A percentile compares a stretch with the other conserved stretches of the same genome.
These are phyloP conservation scores for Bradypus variegatus DNA, from an alignment of 2,797 vertebrate genomes.

Conservation along the genomic window DNA sequence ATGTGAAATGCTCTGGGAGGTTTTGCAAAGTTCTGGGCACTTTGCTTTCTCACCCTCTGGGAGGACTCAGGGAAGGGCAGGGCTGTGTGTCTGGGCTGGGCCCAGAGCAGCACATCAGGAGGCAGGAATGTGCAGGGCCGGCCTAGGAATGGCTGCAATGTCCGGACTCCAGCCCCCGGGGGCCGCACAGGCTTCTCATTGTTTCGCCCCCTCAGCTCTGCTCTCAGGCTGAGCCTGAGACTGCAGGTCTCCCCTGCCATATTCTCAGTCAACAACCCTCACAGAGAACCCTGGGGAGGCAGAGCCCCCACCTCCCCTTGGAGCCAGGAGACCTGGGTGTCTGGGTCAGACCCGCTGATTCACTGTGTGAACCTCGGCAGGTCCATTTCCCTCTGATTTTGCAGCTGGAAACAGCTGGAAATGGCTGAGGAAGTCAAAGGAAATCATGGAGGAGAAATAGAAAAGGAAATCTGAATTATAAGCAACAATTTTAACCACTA, in stretches of 20 bases:
- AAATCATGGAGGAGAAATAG: background rate
- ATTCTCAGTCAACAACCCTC: background rate
- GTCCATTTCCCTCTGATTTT: background rate
- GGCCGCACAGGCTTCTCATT: constrained; percentile 46
- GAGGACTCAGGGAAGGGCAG: background rate
- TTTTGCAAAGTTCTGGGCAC: background rate
- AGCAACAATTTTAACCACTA: background rate
- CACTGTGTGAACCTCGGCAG: background rate
- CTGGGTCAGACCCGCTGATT: background rate
- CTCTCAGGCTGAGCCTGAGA: background rate
- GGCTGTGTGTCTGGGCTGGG: background rate
- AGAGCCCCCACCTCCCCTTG: background rate
- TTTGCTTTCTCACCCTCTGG: background rate
- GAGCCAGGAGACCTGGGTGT: background rate
- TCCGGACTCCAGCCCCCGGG: constrained; percentile 36
- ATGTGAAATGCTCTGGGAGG: background rate
- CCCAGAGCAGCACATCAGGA: background rate
- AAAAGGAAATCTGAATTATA: background rate
- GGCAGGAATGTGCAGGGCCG: constrained; percentile 41
- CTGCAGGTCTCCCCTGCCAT: background rate
- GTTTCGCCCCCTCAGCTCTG: constrained; percentile 20
- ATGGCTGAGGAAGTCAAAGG: background rate
- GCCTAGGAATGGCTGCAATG: constrained; percentile 50
- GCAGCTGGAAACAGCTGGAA: background rate
- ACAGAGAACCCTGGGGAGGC: background rate